phyloP scores from a whole-genome alignment of 1,140 invertebrate genomes.

The Drosophila cardini region DNA sequence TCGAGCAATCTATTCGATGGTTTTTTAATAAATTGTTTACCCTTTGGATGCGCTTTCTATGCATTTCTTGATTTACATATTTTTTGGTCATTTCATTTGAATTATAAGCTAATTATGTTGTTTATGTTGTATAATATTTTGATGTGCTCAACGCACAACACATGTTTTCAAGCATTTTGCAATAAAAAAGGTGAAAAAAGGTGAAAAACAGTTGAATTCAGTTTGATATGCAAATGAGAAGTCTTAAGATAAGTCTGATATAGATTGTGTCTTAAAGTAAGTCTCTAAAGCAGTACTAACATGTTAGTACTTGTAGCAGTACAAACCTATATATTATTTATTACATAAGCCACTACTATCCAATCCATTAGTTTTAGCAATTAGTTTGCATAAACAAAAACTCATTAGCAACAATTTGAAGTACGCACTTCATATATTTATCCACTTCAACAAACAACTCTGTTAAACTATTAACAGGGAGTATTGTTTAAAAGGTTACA shows the following conservation, averaged over 20 bases:
- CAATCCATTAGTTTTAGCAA: conserved; percentile 56
- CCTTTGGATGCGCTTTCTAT: conserved; percentile 69
- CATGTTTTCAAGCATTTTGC: conserved; percentile 55
- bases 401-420: conserved; percentile 65
- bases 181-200: conserved; percentile 19
- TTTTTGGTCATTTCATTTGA: conserved; percentile 44
- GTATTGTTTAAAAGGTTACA: neutral
- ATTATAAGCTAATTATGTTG: conserved; percentile 71
- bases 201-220: no score
- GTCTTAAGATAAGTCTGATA: conserved; percentile 33
- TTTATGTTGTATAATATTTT: conserved; percentile 78
- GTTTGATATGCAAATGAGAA: conserved; percentile 35
- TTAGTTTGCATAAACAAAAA: conserved; percentile 68
- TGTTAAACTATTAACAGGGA: neutral
- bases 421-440: conserved; percentile 50
- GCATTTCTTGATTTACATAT: conserved; percentile 27
- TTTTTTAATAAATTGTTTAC: conserved; percentile 76
- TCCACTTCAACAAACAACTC: neutral
- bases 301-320: conserved; percentile 10
- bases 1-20: conserved; percentile 49
- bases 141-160: conserved; percentile 57
- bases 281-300: conserved; percentile 18
- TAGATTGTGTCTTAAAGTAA: neutral
- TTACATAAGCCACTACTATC: conserved; percentile 38
- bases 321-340: conserved; percentile 9